Conservation (phyloP, 2,113 vertebrate species). For the Grammomys surdaster region DNA sequence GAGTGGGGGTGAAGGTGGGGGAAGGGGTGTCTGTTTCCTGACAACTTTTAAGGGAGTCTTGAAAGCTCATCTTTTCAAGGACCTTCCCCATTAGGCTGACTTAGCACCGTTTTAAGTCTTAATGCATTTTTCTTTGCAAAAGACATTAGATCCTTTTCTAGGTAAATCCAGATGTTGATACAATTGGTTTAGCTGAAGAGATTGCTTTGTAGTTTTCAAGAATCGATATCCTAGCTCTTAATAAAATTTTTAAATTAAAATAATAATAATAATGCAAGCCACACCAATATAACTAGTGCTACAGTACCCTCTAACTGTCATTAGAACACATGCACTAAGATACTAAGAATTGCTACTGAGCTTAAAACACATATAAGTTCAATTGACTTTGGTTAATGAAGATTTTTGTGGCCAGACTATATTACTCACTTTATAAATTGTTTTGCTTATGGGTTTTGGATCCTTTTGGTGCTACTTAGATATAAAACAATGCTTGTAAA, state of each 20-base stretch:
- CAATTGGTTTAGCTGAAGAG: constrained; percentile 85
- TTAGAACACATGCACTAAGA: constrained; percentile 46
- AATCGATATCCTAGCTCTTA: constrained; percentile 82
- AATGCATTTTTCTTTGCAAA: constrained; percentile 79
- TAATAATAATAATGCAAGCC: not conserved
- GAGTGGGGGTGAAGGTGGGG: too few species aligned
- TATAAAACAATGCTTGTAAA: constrained; percentile 75
- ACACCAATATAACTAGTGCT: not conserved
- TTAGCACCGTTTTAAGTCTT: constrained; percentile 82
- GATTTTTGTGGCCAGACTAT: constrained; percentile 48
- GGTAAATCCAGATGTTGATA: constrained; percentile 88
- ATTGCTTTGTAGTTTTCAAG: constrained; percentile 86
- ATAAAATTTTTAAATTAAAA: not conserved
- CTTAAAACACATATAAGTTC: constrained; percentile 62
- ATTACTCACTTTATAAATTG: constrained; percentile 27
- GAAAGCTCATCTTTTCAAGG: constrained; percentile 84
- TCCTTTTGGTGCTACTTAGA: not conserved
- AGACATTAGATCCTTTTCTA: constrained; percentile 83
- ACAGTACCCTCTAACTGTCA: not conserved
- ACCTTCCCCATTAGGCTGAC: constrained; percentile 79
- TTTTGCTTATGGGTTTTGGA: not conserved
- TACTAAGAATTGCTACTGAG: constrained; percentile 65
- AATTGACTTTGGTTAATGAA: constrained; percentile 62
- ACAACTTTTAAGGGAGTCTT: constrained; percentile 86
- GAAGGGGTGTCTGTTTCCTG: constrained; percentile 75